A percentile compares a stretch with the other conserved stretches of the same genome.
Conservation (phyloP, 2,888 invertebrate species). For the Erebia epiphron region DNA sequence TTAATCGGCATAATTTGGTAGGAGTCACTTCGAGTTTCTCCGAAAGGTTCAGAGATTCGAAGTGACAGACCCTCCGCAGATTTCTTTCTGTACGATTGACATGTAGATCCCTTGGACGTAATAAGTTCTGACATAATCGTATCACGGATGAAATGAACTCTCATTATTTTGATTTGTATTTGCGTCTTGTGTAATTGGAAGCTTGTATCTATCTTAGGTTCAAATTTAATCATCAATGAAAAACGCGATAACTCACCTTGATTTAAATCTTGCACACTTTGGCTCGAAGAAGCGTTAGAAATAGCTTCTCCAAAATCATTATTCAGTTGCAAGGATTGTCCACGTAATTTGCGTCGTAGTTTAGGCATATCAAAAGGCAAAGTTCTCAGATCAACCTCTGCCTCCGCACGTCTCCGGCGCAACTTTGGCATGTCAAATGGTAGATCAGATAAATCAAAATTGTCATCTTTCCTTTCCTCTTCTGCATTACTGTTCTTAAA, state of each 20-base stretch:
- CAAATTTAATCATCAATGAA: neutral
- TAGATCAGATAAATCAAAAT: conserved; percentile 89
- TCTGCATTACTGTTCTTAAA: conserved; percentile 84
- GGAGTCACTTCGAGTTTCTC: conserved; percentile 69
- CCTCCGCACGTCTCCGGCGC: conserved; percentile 87
- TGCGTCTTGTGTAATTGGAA: neutral
- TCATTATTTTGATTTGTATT: conserved; percentile 39
- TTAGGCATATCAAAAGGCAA: conserved; percentile 97
- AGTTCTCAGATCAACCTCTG: conserved; percentile 91
- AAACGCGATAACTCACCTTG: conserved; percentile 76
- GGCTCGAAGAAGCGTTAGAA: conserved; percentile 92
- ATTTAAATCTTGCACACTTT: conserved; percentile 90
- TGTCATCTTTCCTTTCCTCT: conserved; percentile 77
- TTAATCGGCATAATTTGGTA: conserved; percentile 78
- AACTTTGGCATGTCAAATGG: conserved; percentile 96
- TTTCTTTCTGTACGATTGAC: conserved; percentile 57
- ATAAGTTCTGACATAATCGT: conserved; percentile 40
- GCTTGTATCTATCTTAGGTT: neutral
- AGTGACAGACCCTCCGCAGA: conserved; percentile 66
- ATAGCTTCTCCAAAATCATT: conserved; percentile 86
- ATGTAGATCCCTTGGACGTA: conserved; percentile 53
- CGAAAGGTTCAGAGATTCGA: conserved; percentile 57
- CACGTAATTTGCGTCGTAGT: conserved; percentile 88
- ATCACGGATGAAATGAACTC: conserved; percentile 19
- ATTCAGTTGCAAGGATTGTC: conserved; percentile 84